Conservation (phyloP, 2,888 invertebrate species). For the Xylocampa areola region DNA sequence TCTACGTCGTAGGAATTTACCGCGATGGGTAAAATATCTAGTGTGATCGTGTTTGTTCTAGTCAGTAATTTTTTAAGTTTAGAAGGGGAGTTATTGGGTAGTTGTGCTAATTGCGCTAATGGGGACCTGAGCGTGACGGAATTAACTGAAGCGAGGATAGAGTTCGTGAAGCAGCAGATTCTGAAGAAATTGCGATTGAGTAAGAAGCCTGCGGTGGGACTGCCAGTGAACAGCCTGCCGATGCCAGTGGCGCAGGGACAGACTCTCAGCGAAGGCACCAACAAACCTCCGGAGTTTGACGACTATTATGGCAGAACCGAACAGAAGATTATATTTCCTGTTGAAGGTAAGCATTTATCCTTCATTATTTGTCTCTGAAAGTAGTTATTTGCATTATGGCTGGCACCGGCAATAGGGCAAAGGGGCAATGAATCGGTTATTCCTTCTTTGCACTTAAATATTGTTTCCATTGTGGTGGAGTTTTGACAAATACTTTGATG, state of each 20-base stretch:
- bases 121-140: constrained; percentile 87
- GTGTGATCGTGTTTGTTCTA: constrained; percentile 75
- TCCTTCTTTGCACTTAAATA: no score
- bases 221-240: constrained; percentile 91
- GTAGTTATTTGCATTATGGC: not conserved
- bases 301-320: constrained; percentile 96
- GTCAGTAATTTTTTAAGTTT: constrained; percentile 76
- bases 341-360: constrained; percentile 90
- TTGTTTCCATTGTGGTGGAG: no score
- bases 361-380: not conserved
- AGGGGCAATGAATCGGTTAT: no score
- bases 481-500: no score
- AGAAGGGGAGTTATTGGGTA: constrained; percentile 74
- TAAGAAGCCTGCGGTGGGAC: constrained; percentile 92
- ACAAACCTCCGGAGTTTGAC: constrained; percentile 91
- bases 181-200: constrained; percentile 94
- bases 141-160: constrained; percentile 92
- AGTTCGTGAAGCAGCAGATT: constrained; percentile 96
- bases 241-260: constrained; percentile 94
- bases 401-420: no score
- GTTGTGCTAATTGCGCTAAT: constrained; percentile 81
- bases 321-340: constrained; percentile 95
- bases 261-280: constrained; percentile 89
- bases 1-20: constrained; percentile 75
- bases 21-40: constrained; percentile 65